phyloP scores from a whole-genome alignment of 2,797 vertebrate genomes.

The Mustela erminea region DNA sequence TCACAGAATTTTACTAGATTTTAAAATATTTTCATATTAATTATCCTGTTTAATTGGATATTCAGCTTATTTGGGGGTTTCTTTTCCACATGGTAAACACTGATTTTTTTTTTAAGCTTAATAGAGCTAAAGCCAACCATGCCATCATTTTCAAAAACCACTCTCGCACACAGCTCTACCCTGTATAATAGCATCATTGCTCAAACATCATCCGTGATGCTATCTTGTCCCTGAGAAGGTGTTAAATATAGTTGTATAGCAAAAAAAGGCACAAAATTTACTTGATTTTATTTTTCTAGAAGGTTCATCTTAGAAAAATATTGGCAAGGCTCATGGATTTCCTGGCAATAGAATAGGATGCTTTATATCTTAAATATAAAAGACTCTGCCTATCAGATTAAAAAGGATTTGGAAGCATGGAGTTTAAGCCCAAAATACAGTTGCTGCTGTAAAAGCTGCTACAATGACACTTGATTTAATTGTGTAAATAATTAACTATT shows the following conservation, averaged over 20 bases:
- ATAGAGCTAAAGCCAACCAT: conserved; percentile 51
- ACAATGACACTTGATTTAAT: neutral
- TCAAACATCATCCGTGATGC: conserved; percentile 25
- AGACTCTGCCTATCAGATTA: conserved; percentile 5
- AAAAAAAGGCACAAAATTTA: conserved; percentile 44
- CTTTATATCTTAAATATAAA: conserved; percentile 62
- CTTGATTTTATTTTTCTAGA: conserved; percentile 63
- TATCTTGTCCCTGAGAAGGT: neutral
- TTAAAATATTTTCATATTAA: conserved; percentile 36
- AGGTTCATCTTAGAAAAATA: conserved; percentile 60
- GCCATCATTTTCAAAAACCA: conserved; percentile 60
- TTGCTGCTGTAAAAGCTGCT: conserved; percentile 2
- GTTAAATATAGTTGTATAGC: conserved; percentile 21
- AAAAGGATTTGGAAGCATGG: conserved; percentile 54
- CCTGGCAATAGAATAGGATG: neutral
- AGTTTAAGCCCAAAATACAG: neutral
- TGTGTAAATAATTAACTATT: neutral
- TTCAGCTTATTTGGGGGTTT: neutral
- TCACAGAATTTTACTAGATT: neutral
- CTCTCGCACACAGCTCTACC: conserved; percentile 26
- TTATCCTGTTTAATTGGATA: conserved; percentile 40
- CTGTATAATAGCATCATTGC: neutral
- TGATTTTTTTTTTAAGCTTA: conserved; percentile 72
- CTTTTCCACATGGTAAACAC: conserved; percentile 67
- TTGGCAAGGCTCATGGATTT: conserved; percentile 64